Evolutionary conservation across 1,140 invertebrate species (phyloP), one percentile per base, ranked within the genome.

Genomic region (Zaprionus capensis): DNA sequence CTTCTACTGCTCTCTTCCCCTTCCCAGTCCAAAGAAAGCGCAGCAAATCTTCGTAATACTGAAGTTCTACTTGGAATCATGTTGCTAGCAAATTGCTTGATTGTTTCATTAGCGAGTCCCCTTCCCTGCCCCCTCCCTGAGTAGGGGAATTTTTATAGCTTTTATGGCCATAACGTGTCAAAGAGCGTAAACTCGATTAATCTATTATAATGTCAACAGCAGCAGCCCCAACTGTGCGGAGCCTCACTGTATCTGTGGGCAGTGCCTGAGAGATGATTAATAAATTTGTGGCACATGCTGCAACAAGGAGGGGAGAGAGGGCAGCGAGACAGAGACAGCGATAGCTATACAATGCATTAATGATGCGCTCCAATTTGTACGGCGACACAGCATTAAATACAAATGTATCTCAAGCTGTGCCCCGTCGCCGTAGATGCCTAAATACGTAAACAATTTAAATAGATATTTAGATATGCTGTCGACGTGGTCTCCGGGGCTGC

Each of bases 151-250:
- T 64, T 59, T 73, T 67, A 55, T 76, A 88, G 70, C 85, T 64
- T 82, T 84, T 90, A 91, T 91, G 85, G 79, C 55, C 85, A 90
- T 90, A 85, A 90, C 85, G 86, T 90, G 85, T 83, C 80, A 90
- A 91, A 81, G 82, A 75, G 49, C 84, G 81, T 92, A 92, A 92
- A 88, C 80, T 88, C 80, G 85, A 92, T 87, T 91, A 92, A 92
- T 92, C 92, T 92, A 91, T 91, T 90, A 80, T 81, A 80, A 78
- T 81, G 72, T 56, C 80, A 90, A 79, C 74, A 58, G 55, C 63
- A 74, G 66, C 70, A 68, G 53, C 66, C 36, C 22, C 36, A 61
- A 28, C 15, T n/a, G 38, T 11, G 14, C 34, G 28, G 28, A 17
- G 38, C 49, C 46, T 55, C 55, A 57, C 68, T 53, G 41, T 66